phyloP scores from a whole-genome alignment of 2,888 invertebrate genomes.

The Erynnis tages region DNA sequence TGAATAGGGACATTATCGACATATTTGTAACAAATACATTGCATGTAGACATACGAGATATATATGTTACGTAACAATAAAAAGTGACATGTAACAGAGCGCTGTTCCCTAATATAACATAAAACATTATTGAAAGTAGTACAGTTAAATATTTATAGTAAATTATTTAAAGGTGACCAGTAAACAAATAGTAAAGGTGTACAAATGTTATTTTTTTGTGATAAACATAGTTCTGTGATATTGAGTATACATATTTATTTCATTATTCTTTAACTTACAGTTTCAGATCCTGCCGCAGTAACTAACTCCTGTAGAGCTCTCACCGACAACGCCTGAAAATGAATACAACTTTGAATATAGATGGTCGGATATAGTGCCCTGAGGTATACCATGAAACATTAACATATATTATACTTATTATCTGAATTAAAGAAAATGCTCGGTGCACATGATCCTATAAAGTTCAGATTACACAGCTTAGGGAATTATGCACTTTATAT shows the following conservation, averaged over 20 bases:
- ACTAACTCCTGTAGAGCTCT: conserved; percentile 99
- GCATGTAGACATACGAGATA: too few relatives aligned
- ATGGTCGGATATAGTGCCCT: background rate
- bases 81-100: conserved; percentile 11
- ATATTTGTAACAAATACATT: too few relatives aligned
- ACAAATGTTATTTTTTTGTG: conserved; percentile 55
- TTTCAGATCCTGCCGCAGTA: conserved; percentile 95
- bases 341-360: background rate
- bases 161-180: conserved; percentile 43
- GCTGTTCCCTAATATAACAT: conserved; percentile 2
- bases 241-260: too few relatives aligned
- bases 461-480: too few relatives aligned
- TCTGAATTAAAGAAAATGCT: too few relatives aligned
- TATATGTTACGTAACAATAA: too few relatives aligned
- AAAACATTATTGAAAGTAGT: conserved; percentile 21
- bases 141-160: conserved; percentile 46
- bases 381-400: background rate
- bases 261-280: conserved; percentile 92
- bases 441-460: too few relatives aligned
- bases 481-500: too few relatives aligned
- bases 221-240: conserved; percentile 30
- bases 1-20: too few relatives aligned
- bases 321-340: conserved; percentile 92
- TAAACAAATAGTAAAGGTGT: conserved; percentile 45
- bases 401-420: too few relatives aligned